Conservation (phyloP, 2,113 vertebrate species). For the Nipponia nippon region DNA sequence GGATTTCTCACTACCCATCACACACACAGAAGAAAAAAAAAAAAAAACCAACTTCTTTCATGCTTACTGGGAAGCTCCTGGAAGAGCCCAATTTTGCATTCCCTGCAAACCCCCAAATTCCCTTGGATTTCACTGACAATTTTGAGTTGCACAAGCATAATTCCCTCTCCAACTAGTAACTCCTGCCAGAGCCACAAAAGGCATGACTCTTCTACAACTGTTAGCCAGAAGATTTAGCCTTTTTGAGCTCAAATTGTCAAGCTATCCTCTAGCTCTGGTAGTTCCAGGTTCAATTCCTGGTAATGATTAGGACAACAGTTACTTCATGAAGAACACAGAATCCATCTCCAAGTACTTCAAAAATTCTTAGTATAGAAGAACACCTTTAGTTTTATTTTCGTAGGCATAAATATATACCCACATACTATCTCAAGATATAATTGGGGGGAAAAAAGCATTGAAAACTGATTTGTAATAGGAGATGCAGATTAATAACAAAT, state of each 20-base stretch:
- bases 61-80: slow-evolving; percentile 24
- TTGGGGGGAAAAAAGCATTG: rapidly evolving
- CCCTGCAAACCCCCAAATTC: slow-evolving; percentile 50
- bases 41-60: not conserved
- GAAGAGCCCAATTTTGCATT: slow-evolving; percentile 38
- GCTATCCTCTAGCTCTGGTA: slow-evolving; percentile 17
- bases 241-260: slow-evolving; percentile 46
- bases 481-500: slow-evolving; percentile 32
- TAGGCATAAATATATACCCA: not conserved
- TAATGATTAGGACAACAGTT: slow-evolving; percentile 49
- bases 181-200: slow-evolving; percentile 59
- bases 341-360: not conserved
- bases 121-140: slow-evolving; percentile 35
- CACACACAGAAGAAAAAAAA: not conserved
- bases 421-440: not conserved
- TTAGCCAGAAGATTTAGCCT: slow-evolving; percentile 51
- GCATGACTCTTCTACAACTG: slow-evolving; percentile 28
- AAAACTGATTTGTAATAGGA: slow-evolving; percentile 37
- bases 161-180: slow-evolving; percentile 20
- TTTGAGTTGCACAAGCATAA: slow-evolving; percentile 50
- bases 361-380: not conserved
- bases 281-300: slow-evolving; percentile 63
- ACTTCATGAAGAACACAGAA: not conserved
- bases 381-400: not conserved
- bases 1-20: not conserved